Evolutionary conservation across 2,797 vertebrate species (phyloP).

Genomic region (Rhinella marina): DNA sequence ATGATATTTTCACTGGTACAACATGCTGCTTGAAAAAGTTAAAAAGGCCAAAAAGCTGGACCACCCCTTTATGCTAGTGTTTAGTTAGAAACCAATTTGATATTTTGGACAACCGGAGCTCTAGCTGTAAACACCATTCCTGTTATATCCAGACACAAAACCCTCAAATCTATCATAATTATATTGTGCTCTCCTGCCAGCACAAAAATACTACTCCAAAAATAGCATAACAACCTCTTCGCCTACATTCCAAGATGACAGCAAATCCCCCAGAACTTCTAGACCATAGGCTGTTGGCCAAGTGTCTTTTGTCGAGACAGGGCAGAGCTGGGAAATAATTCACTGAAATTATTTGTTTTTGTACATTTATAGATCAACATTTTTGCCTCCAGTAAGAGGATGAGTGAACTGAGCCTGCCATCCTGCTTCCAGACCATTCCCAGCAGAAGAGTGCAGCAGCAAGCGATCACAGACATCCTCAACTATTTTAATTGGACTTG

Average conservation of each 20-base stretch:
- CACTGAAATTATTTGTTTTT: slow-evolving; percentile 7
- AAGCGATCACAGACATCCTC: slow-evolving; percentile 78
- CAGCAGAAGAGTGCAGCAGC: slow-evolving; percentile 79
- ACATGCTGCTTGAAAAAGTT: too few relatives aligned
- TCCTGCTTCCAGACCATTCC: slow-evolving; percentile 80
- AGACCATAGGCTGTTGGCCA: slow-evolving; percentile 1
- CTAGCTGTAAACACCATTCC: not conserved
- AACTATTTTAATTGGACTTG: slow-evolving; percentile 80
- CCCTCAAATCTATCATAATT: not conserved
- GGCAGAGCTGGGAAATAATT: not conserved
- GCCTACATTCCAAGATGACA: not conserved
- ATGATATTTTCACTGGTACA: too few relatives aligned
- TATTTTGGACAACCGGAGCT: not conserved
- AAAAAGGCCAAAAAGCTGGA: too few relatives aligned
- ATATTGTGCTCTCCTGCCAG: not conserved
- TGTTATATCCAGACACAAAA: not conserved
- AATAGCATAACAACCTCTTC: not conserved
- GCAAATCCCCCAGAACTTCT: not conserved
- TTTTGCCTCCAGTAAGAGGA: slow-evolving; percentile 58
- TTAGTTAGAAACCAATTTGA: not conserved
- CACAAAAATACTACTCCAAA: not conserved
- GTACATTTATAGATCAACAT: slow-evolving; percentile 65
- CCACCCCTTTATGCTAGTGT: not conserved
- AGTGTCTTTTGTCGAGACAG: not conserved
- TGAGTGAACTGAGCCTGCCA: slow-evolving; percentile 70